Evolutionary conservation across 23 tunicate species (phyloP), one percentile per base, ranked within the genome.

Genomic region (Botrylloides violaceus): DNA sequence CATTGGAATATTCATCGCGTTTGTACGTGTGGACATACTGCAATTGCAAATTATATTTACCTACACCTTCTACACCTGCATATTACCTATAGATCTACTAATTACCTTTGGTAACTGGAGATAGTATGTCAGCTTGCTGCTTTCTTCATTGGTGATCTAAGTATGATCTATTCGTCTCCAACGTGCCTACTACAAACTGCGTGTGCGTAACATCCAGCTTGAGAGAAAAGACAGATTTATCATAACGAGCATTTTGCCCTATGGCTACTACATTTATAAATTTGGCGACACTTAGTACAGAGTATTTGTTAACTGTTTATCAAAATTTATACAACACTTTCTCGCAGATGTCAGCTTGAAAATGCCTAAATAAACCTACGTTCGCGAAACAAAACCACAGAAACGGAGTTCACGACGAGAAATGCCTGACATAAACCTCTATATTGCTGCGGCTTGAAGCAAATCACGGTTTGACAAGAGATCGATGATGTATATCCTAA

Each of bases 211-310:
- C 15, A 7, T 43, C 9, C 53, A 43, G 53, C 15, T 43, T 7
- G 53, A 43, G 53, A 43, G 53, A 43, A 43, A 43, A 15, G 53
- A 7, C 53, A 7, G 12, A 43, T 43, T 43, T 43, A 43, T 63
- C 70, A 34, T 63, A 33, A 68, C 74, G 53, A 37, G 37, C 43
- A 35, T 20, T 68, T 68, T 68, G 74, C 74, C 74, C 74, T 68
- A 68, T 68, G 74, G 74, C 74, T 68, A 68, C 57, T 37, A 68
- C 36, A 39, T 33, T 33, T 43, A 43, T 43, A 43, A 43, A 43
- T 43, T 43, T 43, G 53, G 15, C 53, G 53, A 43, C 53, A 43
- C 53, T 43, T 43, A 43, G 53, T 43, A 43, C 53, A 43, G 53
- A 43, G 53, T 43, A 43, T 43, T 43, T 43, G 53, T 43, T 43